Base-by-base conservation (phyloP, 2,797 vertebrate species). In the Lacerta bilineata region DNA sequence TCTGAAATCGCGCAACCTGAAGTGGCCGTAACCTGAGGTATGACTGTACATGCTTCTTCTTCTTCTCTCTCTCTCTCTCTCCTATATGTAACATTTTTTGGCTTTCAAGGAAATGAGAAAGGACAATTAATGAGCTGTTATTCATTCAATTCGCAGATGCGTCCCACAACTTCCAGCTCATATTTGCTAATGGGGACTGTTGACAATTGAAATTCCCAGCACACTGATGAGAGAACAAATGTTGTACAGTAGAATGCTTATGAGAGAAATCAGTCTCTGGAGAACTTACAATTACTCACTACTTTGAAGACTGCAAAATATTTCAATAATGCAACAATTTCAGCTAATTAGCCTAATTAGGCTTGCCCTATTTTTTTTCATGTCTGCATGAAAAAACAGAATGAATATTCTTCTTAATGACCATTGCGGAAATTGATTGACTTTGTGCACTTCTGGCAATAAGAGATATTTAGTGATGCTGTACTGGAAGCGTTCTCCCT, bases 291-390 rank as follows among this genome's bases (percentile, higher is more conserved):
- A 33, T 81, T 91, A 71, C 71, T 89, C 84, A 0, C 18, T 80
- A 3, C 61, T 27, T 77, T 20, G 39, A 80, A 85, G 88, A 71
- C 87, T 89, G 85, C 13, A n/a, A 88, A 92, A 61, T 1, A 17
- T 84, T 86, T 93, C 59, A 93, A 64, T 93, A 88, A 83, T 80
- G 87, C 92, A 81, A 92, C 92, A 76, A 89, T 85, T 94, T 87
- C 23, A 91, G 2, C n/a, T 76, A 46, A 41, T 91, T 87, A 88
- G 43, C 69, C 79, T 83, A 66, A 87, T 89, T 88, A 83, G 46
- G 29, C 66, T 1, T 91, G 79, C 36, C 55, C 8, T 0, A 0
- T 87, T 90, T 0, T 91, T 0, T 61, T 91, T 90, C 0, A 71
- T 78, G 61, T 80, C 20, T 87, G 39, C 89, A 39, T 92, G 59